phyloP scores from a whole-genome alignment of 2,113 vertebrate species.

The Leptosomus discolor region DNA sequence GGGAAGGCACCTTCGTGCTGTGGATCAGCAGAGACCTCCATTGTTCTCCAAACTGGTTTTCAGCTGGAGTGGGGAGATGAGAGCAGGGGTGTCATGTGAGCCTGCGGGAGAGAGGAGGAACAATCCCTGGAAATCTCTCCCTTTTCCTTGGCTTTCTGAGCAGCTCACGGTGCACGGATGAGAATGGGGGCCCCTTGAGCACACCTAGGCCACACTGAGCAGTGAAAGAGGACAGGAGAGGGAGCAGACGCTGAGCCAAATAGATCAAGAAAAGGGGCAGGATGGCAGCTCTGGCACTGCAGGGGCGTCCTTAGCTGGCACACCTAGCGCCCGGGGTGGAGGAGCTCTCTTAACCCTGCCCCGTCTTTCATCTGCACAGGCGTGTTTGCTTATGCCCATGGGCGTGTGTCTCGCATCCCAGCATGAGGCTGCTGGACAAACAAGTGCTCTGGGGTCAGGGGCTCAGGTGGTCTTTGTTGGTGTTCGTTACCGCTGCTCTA shows the following conservation, averaged over 20 bases:
- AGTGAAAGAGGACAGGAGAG: background rate
- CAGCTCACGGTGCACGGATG: accelerated
- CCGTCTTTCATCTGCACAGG: background rate
- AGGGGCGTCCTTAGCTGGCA: background rate
- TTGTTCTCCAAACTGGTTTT: background rate
- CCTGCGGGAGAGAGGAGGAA: background rate
- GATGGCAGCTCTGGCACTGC: background rate
- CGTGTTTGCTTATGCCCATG: background rate
- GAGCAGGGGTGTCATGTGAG: background rate
- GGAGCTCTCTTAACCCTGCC: background rate
- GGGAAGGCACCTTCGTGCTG: background rate
- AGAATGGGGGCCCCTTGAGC: background rate
- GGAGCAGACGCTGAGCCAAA: background rate
- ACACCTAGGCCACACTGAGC: background rate
- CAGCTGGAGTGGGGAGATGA: background rate
- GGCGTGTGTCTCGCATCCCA: background rate
- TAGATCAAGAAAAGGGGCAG: background rate
- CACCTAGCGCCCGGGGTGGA: background rate
- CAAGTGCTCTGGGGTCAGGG: background rate
- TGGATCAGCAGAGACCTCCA: background rate
- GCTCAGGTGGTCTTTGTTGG: background rate
- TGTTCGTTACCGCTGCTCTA: background rate
- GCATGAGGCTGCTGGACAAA: background rate
- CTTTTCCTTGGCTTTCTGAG: background rate
- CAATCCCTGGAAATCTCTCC: background rate